phyloP scores from a whole-genome alignment of 2,888 invertebrate species.

The Cancer borealis region DNA sequence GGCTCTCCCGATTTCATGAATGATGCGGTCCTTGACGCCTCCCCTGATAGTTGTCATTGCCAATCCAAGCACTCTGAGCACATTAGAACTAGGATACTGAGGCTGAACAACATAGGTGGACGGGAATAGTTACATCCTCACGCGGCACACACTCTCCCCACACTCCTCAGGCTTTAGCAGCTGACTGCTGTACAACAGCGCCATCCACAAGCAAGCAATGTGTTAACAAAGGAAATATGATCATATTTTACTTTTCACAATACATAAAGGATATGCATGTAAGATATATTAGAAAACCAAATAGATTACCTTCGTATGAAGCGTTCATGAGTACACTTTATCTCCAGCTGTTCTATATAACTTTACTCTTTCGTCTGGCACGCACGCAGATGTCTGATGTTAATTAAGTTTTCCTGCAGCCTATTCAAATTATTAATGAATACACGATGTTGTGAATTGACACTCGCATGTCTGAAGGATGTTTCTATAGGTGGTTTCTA shows the following conservation, averaged over 20 bases:
- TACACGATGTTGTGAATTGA: background rate
- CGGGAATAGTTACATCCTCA: constrained; percentile 6
- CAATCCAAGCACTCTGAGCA: background rate
- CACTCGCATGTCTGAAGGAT: background rate
- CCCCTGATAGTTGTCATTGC: constrained; percentile 61
- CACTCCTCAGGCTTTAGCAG: constrained; percentile 35
- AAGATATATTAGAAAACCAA: background rate
- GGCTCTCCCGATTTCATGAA: constrained; percentile 69
- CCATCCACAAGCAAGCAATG: background rate
- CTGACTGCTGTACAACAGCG: constrained; percentile 17
- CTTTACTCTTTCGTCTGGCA: constrained; percentile 1
- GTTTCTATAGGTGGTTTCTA: background rate
- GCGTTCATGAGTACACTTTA: background rate
- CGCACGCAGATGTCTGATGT: background rate
- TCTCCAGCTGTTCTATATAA: background rate
- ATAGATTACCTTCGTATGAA: background rate
- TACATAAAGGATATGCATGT: background rate
- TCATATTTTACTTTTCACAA: background rate
- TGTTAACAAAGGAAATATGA: constrained; percentile 13
- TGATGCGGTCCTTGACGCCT: constrained; percentile 71
- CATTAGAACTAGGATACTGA: constrained; percentile 14
- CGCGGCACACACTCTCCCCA: background rate
- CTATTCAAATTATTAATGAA: background rate
- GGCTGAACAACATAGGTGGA: constrained; percentile 34
- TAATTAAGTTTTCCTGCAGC: background rate